phyloP scores from a whole-genome alignment of 2,113 vertebrate genomes.

The Zapornia atra region DNA sequence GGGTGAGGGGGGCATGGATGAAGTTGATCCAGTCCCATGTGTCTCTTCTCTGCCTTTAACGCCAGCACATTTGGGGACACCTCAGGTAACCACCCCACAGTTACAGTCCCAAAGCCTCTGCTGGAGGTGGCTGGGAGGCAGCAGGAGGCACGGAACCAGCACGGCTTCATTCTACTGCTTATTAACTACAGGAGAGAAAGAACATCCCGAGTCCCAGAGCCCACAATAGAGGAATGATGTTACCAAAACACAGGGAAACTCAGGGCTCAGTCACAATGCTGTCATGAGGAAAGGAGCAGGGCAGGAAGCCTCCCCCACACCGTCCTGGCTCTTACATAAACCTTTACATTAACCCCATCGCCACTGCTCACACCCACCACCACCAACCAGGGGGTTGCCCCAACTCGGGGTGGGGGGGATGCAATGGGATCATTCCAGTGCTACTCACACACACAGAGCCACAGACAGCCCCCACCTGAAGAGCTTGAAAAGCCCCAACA shows the following conservation, averaged over 20 bases:
- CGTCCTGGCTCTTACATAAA: not conserved
- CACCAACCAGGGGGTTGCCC: not conserved
- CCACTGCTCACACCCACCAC: not conserved
- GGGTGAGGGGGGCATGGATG: not conserved
- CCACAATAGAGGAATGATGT: not conserved
- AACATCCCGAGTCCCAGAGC: not conserved
- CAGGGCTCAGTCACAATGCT: not conserved
- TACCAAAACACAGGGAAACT: not conserved
- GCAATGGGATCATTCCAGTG: not conserved
- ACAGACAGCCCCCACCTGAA: not conserved
- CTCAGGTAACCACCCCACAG: not conserved
- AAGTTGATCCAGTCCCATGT: accelerated
- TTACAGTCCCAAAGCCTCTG: not conserved
- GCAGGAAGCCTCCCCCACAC: conserved; percentile 18
- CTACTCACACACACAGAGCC: not conserved
- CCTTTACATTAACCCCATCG: not conserved
- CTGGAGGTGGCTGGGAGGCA: not conserved
- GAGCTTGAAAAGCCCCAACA: not conserved
- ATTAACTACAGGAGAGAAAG: not conserved
- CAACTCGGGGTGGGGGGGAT: not conserved
- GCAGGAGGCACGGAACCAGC: not conserved
- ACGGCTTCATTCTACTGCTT: not conserved
- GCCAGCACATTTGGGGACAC: not conserved
- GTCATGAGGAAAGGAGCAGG: not conserved
- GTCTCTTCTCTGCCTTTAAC: not conserved